Evolutionary conservation across 2,888 invertebrate species (phyloP), one percentile per base, ranked within the genome.

Genomic region (Napeogenes inachia): DNA sequence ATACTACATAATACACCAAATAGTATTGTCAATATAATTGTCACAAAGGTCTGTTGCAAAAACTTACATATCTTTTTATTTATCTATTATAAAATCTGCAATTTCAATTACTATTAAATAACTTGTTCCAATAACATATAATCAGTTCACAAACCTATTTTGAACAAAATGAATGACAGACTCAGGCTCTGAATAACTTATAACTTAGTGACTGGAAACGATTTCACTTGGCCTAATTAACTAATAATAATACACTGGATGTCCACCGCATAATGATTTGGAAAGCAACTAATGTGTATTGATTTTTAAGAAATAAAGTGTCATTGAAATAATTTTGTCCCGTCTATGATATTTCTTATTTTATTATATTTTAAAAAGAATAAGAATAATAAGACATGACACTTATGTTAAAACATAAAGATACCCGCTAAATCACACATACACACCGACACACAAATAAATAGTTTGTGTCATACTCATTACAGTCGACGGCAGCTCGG

Each of bases 211-310:
- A 62, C 50, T 59, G 42, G 45, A 59, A 59, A 53, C 53, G 56
- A 62, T 62, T 59, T 62, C 45, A 47, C 50, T 62, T 59, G 62
- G 59, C 62, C 62, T 50, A 62, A 59, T 62, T 62, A 59, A 35
- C 45, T 21, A 54, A 55, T 54, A 42, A 56, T 30, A 30, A 30
- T 5, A 30, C 50, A 50, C 8, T 30, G 50, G 21, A 50, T 50
- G 10, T 50, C 8, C 12, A 50, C 4, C 30, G 6, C 12, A 50
- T 3, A 10, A 30, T 30, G 30, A 50, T 42, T 12, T 8, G 6
- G 3, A 30, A 50, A 30, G 12, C 12, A 47, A 47, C 47, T n/a
- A n/a, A 13, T n/a, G 13, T 6, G 6, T 47, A 47, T 47, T 47
- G n/a, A 5, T 5, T 35, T 35, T 2, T 5, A n/a, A 35, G 35